Evolutionary conservation across 2,113 vertebrate species (phyloP).

Genomic region (Patagioenas fasciata): DNA sequence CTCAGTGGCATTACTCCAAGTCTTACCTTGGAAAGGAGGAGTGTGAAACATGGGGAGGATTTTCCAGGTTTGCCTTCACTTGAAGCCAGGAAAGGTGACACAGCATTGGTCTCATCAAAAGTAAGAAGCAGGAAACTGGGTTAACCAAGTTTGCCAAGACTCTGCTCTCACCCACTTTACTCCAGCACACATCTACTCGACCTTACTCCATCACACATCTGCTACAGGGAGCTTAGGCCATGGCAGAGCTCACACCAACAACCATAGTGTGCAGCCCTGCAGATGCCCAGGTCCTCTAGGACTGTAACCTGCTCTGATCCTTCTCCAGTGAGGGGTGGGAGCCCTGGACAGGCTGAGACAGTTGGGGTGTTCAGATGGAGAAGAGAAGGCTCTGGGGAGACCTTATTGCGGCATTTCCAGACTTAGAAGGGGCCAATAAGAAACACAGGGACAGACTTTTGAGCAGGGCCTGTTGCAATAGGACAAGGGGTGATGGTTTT

Average conservation of each 20-base stretch:
- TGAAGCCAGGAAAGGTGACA: rapidly evolving
- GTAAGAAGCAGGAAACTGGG: neutral
- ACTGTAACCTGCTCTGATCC: rapidly evolving
- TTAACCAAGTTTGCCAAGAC: neutral
- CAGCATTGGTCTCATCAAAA: neutral
- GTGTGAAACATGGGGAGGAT: rapidly evolving
- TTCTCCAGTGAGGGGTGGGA: neutral
- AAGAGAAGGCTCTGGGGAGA: too few species aligned
- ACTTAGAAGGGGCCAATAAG: too few species aligned
- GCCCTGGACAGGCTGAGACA: too few species aligned
- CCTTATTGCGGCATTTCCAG: too few species aligned
- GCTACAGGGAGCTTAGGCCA: neutral
- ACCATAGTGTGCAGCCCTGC: rapidly evolving
- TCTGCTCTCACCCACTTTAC: rapidly evolving
- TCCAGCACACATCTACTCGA: neutral
- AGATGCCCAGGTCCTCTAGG: neutral
- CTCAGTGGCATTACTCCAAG: neutral
- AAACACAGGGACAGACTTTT: too few species aligned
- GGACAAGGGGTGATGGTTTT: too few species aligned
- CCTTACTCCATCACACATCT: neutral
- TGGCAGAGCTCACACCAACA: neutral
- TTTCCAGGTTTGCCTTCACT: neutral
- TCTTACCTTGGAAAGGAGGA: neutral
- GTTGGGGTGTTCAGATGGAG: too few species aligned
- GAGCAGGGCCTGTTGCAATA: too few species aligned